Conservation (phyloP, 2,113 vertebrate species). For the Cepphus grylle region DNA sequence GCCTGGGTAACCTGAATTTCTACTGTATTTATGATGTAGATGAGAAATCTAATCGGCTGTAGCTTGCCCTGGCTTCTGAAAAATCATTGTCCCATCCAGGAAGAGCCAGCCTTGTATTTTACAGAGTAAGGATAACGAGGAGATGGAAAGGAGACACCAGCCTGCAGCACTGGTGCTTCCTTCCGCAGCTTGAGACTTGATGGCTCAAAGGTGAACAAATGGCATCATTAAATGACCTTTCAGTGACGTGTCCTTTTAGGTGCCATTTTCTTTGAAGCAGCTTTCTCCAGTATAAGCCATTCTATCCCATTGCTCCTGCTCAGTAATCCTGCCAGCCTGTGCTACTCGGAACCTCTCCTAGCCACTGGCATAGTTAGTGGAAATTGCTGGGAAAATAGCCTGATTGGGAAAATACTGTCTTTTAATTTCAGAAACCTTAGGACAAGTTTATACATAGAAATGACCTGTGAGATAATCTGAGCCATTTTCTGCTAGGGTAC, state of each 20-base stretch:
- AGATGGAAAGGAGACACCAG: not conserved
- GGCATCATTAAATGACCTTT: not conserved
- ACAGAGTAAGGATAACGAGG: not conserved
- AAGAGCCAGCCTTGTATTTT: not conserved
- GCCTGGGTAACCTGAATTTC: not conserved
- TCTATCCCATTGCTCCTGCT: not conserved
- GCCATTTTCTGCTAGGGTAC: not conserved
- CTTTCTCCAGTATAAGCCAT: not conserved
- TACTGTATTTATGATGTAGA: not conserved
- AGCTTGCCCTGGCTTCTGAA: not conserved
- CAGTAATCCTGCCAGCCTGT: not conserved
- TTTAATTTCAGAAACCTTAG: not conserved
- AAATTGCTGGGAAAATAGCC: not conserved
- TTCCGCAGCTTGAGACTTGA: not conserved
- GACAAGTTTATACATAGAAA: not conserved
- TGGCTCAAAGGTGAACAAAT: not conserved
- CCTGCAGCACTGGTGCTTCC: not conserved
- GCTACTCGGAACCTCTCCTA: not conserved
- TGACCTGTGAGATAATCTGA: not conserved
- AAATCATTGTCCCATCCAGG: not conserved
- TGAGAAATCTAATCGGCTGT: not conserved
- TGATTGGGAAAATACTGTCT: rapidly evolving
- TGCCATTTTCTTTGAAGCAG: not conserved
- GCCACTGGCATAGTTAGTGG: not conserved
- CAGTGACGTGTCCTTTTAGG: not conserved